Conservation (phyloP, 2,888 invertebrate genomes). For the Microctonus brassicae region DNA sequence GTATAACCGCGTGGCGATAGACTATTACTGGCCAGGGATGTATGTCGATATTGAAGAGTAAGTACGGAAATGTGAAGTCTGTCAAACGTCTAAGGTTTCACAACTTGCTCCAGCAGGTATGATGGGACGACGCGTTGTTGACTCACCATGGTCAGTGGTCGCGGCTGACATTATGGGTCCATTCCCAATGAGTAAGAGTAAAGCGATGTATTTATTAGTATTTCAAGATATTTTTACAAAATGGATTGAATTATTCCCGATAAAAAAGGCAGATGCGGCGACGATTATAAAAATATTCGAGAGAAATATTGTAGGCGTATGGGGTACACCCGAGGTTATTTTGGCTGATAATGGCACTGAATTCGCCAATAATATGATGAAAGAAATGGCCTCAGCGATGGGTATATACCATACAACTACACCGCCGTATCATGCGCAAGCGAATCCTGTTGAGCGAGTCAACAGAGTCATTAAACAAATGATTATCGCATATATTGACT, state of each 20-base stretch:
- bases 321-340: not conserved
- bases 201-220: too few species aligned
- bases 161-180: too few species aligned
- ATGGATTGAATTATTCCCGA: too few species aligned
- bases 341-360: not conserved
- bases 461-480: not conserved
- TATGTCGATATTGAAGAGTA: constrained; percentile 46
- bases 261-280: too few species aligned
- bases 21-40: too few species aligned
- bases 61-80: constrained; percentile 46
- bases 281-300: not conserved
- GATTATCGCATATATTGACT: not conserved
- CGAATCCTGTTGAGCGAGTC: not conserved
- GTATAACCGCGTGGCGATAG: too few species aligned
- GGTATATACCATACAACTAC: constrained; percentile 21
- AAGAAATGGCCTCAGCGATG: constrained; percentile 15
- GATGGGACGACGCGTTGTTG: constrained; percentile 45
- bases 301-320: not conserved
- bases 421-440: constrained; percentile 33
- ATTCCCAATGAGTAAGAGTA: too few species aligned
- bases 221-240: too few species aligned
- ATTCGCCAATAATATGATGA: not conserved
- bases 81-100: constrained; percentile 47
- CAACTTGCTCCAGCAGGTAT: too few species aligned
- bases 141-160: constrained; percentile 29